Evolutionary conservation across 23 tunicate genomes (phyloP).

Genomic region (Trididemnum nubilum): DNA sequence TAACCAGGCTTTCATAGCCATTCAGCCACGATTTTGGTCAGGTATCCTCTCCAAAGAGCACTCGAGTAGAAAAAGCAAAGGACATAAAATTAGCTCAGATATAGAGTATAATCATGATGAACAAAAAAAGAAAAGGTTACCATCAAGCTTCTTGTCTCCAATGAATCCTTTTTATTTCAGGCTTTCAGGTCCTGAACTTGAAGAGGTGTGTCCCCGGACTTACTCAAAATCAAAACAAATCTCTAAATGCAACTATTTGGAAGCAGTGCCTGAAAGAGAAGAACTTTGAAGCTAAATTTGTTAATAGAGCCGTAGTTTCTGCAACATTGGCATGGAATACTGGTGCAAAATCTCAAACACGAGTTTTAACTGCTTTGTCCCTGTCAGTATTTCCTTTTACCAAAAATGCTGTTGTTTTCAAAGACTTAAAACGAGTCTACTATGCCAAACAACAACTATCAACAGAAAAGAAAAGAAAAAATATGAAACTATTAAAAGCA

Average conservation of each 20-base stretch:
- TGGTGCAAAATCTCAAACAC: too few relatives aligned
- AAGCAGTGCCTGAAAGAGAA: neutral
- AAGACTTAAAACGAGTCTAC: too few relatives aligned
- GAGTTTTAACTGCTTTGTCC: too few relatives aligned
- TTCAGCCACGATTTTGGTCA: constrained; percentile 5
- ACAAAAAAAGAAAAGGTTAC: neutral
- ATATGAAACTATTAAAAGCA: neutral
- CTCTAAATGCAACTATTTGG: neutral
- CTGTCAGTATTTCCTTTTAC: too few relatives aligned
- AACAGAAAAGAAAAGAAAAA: neutral
- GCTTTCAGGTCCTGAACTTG: neutral
- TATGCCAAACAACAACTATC: neutral
- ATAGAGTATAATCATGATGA: neutral
- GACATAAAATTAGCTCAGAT: too few relatives aligned
- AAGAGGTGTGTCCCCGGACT: neutral
- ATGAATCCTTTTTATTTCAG: neutral
- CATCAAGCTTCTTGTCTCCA: neutral
- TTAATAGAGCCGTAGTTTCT: neutral
- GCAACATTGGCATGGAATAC: neutral
- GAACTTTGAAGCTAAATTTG: neutral
- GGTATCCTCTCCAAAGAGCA: constrained; percentile 13
- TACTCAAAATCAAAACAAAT: neutral
- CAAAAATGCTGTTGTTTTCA: too few relatives aligned
- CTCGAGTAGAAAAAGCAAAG: too few relatives aligned
- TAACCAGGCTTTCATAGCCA: too few relatives aligned